Conservation (phyloP, 2,113 vertebrate genomes). For the Riparia riparia region DNA sequence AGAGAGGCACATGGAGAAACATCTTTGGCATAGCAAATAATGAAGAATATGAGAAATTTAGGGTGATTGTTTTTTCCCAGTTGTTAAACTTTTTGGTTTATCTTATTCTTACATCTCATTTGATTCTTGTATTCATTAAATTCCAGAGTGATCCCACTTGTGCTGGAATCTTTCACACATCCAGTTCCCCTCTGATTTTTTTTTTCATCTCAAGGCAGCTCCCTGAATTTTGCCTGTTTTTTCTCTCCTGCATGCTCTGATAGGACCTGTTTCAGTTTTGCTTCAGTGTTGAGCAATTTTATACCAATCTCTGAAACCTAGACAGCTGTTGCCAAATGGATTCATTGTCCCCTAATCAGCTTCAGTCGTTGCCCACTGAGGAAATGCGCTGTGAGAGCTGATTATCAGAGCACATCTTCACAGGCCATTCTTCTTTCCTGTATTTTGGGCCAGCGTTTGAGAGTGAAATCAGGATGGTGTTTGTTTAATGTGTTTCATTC, state of each 20-base stretch:
- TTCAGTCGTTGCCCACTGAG: neutral
- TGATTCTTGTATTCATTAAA: neutral
- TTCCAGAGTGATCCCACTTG: neutral
- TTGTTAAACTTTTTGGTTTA: neutral
- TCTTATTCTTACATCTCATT: neutral
- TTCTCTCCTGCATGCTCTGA: neutral
- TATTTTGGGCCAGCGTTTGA: neutral
- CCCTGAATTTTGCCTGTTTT: neutral
- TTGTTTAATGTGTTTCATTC: conserved; percentile 25
- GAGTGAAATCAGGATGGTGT: neutral
- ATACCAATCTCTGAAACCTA: neutral
- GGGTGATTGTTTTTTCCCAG: neutral
- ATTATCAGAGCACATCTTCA: conserved; percentile 36
- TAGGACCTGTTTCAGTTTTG: neutral
- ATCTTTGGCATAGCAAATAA: neutral
- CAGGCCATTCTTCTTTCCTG: neutral
- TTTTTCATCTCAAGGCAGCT: neutral
- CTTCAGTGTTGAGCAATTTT: neutral
- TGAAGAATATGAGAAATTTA: neutral
- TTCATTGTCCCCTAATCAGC: neutral
- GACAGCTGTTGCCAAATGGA: neutral
- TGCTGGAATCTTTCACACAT: neutral
- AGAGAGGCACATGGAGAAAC: neutral
- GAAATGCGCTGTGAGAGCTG: neutral
- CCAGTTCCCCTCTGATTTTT: neutral